Evolutionary conservation across 2,797 vertebrate species (phyloP).

Genomic region (Acanthis flammea): DNA sequence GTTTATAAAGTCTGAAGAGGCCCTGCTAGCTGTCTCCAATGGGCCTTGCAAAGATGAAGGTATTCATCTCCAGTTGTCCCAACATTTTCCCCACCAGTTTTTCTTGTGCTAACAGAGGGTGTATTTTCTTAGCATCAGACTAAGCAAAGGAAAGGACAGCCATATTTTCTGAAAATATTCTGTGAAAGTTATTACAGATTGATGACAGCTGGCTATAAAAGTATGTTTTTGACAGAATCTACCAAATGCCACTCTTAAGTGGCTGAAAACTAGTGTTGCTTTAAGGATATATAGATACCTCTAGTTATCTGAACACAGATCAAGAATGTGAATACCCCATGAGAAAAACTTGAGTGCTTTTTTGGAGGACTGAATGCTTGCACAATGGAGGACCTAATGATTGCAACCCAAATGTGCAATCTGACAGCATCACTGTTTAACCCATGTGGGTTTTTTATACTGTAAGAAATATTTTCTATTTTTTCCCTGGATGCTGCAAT

Average conservation of each 20-base stretch:
- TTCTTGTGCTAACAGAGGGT: background rate
- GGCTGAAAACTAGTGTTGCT: background rate
- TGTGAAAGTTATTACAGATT: background rate
- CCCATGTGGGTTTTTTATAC: background rate
- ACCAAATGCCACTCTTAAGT: background rate
- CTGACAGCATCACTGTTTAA: background rate
- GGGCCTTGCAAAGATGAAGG: background rate
- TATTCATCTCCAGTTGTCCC: background rate
- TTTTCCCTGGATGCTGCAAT: rapidly evolving
- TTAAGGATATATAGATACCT: background rate
- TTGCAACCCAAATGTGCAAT: background rate
- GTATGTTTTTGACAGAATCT: background rate
- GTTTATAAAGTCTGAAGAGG: background rate
- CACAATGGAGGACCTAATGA: background rate
- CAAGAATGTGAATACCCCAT: background rate
- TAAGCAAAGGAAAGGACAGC: background rate
- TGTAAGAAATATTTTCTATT: background rate
- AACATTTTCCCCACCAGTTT: background rate
- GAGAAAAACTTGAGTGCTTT: background rate
- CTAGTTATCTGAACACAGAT: background rate
- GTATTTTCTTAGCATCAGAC: background rate
- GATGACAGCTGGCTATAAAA: background rate
- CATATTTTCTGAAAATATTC: background rate
- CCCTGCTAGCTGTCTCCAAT: background rate
- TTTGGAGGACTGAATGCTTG: background rate